Evolutionary conservation across 2,797 vertebrate species (phyloP).

Genomic region (Mormyrops attenuatus): DNA sequence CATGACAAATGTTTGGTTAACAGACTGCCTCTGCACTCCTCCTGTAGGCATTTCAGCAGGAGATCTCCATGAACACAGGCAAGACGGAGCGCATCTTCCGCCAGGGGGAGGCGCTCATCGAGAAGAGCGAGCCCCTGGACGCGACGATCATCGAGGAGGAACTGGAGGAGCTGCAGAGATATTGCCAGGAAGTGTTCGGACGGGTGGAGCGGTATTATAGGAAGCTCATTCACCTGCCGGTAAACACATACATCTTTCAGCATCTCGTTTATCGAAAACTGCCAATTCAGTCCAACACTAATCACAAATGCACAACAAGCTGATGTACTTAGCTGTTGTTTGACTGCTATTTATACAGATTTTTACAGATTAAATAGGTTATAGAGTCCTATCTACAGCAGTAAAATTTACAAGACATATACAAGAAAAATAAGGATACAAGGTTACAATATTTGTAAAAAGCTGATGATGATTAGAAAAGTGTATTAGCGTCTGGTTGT

Average conservation of each 20-base stretch:
- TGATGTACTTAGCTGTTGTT: not conserved
- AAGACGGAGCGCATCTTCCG: conserved; percentile 84
- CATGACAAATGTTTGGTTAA: not conserved
- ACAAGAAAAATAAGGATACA: not conserved
- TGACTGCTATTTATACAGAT: not conserved
- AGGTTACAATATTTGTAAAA: not conserved
- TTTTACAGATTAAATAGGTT: not conserved
- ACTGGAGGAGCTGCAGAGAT: conserved; percentile 84
- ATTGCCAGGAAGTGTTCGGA: conserved; percentile 92
- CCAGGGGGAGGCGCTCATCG: conserved; percentile 84
- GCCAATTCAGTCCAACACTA: not conserved
- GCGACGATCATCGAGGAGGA: conserved; percentile 91
- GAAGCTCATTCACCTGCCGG: conserved; percentile 85
- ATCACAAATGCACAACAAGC: not conserved
- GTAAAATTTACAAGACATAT: not conserved
- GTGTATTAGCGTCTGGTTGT: not conserved
- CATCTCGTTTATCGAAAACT: not conserved
- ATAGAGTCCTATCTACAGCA: not conserved
- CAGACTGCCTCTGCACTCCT: not conserved
- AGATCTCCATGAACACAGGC: conserved; percentile 80
- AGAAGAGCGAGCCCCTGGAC: conserved; percentile 90
- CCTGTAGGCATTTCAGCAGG: conserved; percentile 87
- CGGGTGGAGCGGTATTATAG: conserved; percentile 91
- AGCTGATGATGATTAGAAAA: not conserved
- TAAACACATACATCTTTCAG: conserved; percentile 36